phyloP scores from a whole-genome alignment of 2,113 vertebrate species.

The Smithornis capensis region DNA sequence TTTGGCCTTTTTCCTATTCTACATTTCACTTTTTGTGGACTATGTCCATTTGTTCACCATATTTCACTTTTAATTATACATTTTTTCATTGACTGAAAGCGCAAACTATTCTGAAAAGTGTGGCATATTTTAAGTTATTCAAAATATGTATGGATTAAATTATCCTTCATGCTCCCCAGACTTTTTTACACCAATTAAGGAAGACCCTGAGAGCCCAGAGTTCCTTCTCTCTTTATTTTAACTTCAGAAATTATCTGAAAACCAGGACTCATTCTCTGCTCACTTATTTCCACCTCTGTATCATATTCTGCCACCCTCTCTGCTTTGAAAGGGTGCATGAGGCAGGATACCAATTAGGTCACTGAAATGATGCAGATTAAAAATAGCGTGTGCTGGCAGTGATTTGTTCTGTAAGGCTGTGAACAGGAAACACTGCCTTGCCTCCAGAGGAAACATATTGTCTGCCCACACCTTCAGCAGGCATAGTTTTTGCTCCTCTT shows the following conservation, averaged over 20 bases:
- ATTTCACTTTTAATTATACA: neutral
- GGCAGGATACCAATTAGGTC: slow-evolving; percentile 26
- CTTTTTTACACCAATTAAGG: neutral
- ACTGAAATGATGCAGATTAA: slow-evolving; percentile 6
- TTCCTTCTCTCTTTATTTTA: neutral
- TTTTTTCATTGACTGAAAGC: neutral
- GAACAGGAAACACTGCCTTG: slow-evolving; percentile 12
- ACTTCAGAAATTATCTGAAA: neutral
- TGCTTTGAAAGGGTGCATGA: neutral
- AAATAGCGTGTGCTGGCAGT: neutral
- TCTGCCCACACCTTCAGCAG: slow-evolving; percentile 8
- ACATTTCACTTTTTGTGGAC: neutral
- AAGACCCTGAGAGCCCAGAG: neutral
- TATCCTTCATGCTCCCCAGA: neutral
- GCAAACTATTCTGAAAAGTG: neutral
- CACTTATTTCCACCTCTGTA: neutral
- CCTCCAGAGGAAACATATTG: neutral
- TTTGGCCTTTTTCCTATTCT: neutral
- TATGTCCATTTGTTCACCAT: neutral
- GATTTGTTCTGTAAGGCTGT: neutral
- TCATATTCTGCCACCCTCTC: neutral
- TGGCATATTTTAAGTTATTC: neutral
- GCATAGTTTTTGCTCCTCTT: neutral
- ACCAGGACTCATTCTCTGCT: neutral
- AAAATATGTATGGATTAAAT: neutral